Evolutionary conservation across 2,797 vertebrate genomes (phyloP), one percentile per base, ranked within the genome.

Genomic region (Champsocephalus esox): DNA sequence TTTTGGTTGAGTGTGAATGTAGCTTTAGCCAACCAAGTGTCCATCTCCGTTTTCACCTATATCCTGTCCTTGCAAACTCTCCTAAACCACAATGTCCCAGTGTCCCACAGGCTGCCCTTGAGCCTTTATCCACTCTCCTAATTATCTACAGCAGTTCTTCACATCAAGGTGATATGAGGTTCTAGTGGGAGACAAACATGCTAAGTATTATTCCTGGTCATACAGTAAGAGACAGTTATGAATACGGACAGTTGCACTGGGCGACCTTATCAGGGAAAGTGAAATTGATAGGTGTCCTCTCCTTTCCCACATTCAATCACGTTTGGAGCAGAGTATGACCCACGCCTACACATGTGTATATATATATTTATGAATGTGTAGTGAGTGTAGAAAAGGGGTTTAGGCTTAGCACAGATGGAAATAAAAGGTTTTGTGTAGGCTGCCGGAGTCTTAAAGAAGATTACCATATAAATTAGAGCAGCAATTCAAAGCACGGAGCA

Each of bases 391-490:
- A 77, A 80, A 72, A 73, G 70, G 34, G 80, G 48, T 81, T 82
- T 75, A 49, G 79, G 75, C 84, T 86, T 71, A 81, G 77, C 57
- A 55, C 64, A 82, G 75, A 75, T 76, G 68, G 75, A 87, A 85
- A 88, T 89, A 86, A 86, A 93, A 74, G 68, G 17, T 70, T 76
- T 84, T 88, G 87, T 87, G 84, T 87, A 87, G 86, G 82, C 89
- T 83, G 88, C 63, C 64, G 19, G 76, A 90, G 84, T 92, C 86
- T 92, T 88, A 89, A 89, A 92, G 88, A 83, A 90, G 90, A 94
- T 94, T 93, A 93, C 83, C 89, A 92, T 93, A 92, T 91, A 91
- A 93, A 93, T 93, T 90, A 92, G 88, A 93, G 89, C 84, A 89
- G 89, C 83, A 87, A 89, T 92, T 92, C 87, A 90, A 87, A 78